Evolutionary conservation across 1,140 invertebrate genomes (phyloP), one percentile per base, ranked within the genome.

Genomic region (Drosophila kurseongensis): DNA sequence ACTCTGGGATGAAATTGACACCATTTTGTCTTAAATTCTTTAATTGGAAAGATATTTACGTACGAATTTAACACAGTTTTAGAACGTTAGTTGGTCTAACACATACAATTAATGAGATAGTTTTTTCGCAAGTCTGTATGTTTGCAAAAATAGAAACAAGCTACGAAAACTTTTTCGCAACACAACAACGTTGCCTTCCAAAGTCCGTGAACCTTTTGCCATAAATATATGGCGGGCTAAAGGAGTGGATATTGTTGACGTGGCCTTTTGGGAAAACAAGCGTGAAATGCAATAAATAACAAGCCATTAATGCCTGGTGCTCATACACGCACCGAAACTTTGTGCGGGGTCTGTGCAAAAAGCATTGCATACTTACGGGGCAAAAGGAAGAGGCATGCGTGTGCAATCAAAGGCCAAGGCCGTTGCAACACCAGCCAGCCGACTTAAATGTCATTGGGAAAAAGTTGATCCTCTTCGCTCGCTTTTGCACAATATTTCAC

Each of bases 251-350:
- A 40, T 72, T 80, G 82, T 57, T 73, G 79, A 82, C 51, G 58
- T 89, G 83, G 72, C 83, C 83, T 86, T 86, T 79, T 54, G 65
- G 72, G 35, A 65, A 71, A 75, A 78, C 54, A 78, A 71, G 60
- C 74, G 54, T 61, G 63, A 68, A 80, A 65, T 74, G 78, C 78
- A 69, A 86, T 86, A 86, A 86, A 86, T 86, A 86, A 86, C 83
- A 82, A 69, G 83, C 83, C 68, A 86, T 86, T 86, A 86, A 86
- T 86, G 76, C 79, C 79, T 73, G 83, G 79, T 83, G 79, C 59
- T 40, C 38, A 61, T 55, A 68, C 84, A 89, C 79, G 84, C 80
- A 88, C 67, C 45, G 50, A 38, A 51, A 51, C 8, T 51, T 51
- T 10, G 7, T 40, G 29, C 16, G 48, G 45, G 58, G 73, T 41